A percentile compares a stretch with the other conserved stretches of the same genome.
Conservation (phyloP, 2,797 vertebrate species). For the Gila robusta region DNA sequence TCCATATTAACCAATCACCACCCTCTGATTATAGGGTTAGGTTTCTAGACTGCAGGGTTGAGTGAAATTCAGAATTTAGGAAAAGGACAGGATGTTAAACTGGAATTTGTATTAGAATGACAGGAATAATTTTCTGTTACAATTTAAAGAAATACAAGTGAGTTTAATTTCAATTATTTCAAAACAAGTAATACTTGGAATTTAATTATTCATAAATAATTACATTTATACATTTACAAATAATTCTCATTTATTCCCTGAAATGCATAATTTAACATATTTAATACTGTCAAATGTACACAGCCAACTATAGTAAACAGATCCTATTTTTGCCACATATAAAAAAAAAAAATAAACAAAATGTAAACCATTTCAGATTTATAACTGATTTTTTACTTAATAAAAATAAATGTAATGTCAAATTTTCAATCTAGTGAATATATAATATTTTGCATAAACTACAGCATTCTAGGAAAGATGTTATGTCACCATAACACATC, state of each 20-base stretch:
- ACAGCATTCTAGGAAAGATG: neutral
- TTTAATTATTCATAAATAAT: neutral
- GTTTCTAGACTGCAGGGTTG: constrained; percentile 2
- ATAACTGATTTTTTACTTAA: neutral
- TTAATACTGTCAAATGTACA: neutral
- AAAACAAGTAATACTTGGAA: neutral
- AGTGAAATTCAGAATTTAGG: neutral
- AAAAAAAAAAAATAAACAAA: neutral
- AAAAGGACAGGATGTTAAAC: neutral
- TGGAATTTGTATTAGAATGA: neutral
- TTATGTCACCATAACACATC: neutral
- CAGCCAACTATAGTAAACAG: neutral
- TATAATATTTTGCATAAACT: neutral
- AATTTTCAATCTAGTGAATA: neutral
- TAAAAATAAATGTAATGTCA: neutral
- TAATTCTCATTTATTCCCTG: neutral
- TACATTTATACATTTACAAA: too few species aligned
- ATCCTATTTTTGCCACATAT: neutral
- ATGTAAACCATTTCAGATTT: neutral
- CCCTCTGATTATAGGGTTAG: neutral
- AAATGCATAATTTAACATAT: neutral
- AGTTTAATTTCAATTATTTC: neutral
- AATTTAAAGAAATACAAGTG: neutral
- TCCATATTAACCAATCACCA: neutral
- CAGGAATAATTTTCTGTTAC: neutral